phyloP scores from a whole-genome alignment of 2,113 vertebrate species.

The Talpa occidentalis region DNA sequence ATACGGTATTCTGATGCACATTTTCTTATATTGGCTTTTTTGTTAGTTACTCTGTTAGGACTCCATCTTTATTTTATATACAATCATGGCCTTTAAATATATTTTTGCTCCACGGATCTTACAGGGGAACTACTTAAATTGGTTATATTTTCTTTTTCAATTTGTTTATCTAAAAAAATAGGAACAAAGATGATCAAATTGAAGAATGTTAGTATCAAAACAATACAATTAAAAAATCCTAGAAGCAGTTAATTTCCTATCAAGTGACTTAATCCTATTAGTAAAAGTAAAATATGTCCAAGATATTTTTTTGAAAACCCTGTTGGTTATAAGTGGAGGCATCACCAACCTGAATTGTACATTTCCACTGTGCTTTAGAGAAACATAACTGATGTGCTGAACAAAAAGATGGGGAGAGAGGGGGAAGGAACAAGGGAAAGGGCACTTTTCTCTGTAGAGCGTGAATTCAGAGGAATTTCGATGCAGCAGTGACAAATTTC shows the following conservation, averaged over 20 bases:
- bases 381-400: not conserved
- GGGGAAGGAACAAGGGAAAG: not conserved
- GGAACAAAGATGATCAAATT: not conserved
- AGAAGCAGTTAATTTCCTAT: not conserved
- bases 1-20: not conserved
- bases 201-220: not conserved
- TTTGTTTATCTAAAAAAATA: slow-evolving; percentile 23
- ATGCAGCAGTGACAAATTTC: slow-evolving; percentile 19
- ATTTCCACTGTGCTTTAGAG: slow-evolving; percentile 39
- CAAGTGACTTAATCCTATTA: not conserved
- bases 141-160: not conserved
- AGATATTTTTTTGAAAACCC: slow-evolving; percentile 11
- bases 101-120: slow-evolving; percentile 21
- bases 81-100: not conserved
- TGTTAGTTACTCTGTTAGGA: not conserved
- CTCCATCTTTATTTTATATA: not conserved
- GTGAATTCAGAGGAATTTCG: slow-evolving; percentile 55
- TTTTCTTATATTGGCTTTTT: not conserved
- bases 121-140: not conserved
- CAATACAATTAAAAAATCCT: not conserved
- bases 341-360: slow-evolving; percentile 1
- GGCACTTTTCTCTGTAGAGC: not conserved
- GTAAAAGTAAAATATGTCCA: slow-evolving; percentile 28
- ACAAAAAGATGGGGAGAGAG: slow-evolving; percentile 20
- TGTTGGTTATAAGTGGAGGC: not conserved